Percentiles rank a stretch among this genome's conserved stretches.
These are phyloP conservation scores for Papilio dardanus DNA, from an alignment of 1,140 invertebrate genomes.

Conservation along the genomic window DNA sequence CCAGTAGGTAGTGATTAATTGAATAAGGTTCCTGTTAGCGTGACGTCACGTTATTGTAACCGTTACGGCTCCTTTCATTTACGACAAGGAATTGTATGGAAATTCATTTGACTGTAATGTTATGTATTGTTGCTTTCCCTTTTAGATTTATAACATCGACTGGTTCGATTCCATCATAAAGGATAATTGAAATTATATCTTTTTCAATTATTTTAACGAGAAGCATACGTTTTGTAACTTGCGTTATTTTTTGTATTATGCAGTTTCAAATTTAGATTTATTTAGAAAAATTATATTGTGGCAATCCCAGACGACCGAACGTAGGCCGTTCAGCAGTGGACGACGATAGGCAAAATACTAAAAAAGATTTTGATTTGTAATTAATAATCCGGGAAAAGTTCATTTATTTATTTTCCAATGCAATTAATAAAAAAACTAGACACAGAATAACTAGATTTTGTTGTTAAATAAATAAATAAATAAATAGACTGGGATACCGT, in stretches of 20 bases:
- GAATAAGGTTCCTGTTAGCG: conserved; percentile 30
- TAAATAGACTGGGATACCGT: no score
- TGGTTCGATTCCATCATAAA: background rate
- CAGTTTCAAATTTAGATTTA: no score
- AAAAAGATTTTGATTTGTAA: no score
- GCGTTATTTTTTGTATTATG: background rate
- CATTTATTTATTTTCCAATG: no score
- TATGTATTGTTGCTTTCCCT: conserved; percentile 21
- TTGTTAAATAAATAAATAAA: no score
- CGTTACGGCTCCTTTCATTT: conserved; percentile 8
- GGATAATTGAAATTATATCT: background rate
- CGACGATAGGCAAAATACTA: no score
- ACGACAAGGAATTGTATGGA: conserved; percentile 21
- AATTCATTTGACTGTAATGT: conserved; percentile 22
- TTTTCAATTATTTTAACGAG: background rate
- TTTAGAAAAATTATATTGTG: no score
- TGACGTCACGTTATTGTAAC: conserved; percentile 27
- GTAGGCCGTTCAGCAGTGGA: no score
- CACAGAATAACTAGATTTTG: no score
- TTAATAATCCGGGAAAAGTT: no score
- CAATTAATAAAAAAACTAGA: no score
- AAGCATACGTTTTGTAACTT: background rate
- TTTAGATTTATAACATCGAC: background rate
- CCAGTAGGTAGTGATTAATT: conserved; percentile 29
- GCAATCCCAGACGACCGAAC: no score